Evolutionary conservation across 2,113 vertebrate genomes (phyloP).

Genomic region (Poeciliopsis prolifica): DNA sequence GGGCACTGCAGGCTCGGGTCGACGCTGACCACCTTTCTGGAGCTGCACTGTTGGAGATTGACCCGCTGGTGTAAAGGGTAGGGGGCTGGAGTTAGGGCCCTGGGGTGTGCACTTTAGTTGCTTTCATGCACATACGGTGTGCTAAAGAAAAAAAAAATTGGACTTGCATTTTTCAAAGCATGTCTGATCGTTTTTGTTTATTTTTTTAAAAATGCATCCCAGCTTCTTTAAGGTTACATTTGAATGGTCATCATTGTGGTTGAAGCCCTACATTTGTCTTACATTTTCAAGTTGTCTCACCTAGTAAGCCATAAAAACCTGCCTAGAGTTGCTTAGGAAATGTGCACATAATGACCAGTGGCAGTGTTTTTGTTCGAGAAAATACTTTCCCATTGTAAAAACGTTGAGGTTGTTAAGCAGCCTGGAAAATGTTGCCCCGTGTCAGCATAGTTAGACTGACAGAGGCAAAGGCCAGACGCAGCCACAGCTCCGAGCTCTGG

Average conservation of each 20-base stretch:
- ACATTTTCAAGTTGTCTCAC: conserved; percentile 6
- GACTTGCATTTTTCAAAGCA: conserved; percentile 34
- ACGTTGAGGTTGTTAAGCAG: conserved; percentile 46
- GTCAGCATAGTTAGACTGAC: conserved; percentile 48
- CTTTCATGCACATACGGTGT: conserved; percentile 48
- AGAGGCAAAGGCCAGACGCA: conserved; percentile 52
- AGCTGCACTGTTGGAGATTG: conserved; percentile 40
- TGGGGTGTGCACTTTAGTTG: conserved; percentile 39
- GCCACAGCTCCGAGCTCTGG: conserved; percentile 29
- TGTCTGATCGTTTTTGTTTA: conserved; percentile 6
- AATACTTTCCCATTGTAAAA: conserved; percentile 70
- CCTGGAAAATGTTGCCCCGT: conserved; percentile 62
- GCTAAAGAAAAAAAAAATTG: conserved; percentile 34
- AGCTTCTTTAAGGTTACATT: neutral
- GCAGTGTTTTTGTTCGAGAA: conserved; percentile 50
- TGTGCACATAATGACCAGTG: conserved; percentile 46
- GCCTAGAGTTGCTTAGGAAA: conserved; percentile 47
- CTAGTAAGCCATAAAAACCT: conserved; percentile 29
- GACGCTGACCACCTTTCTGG: conserved; percentile 53
- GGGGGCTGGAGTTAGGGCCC: conserved; percentile 35
- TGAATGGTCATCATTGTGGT: neutral
- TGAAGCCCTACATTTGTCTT: neutral
- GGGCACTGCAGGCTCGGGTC: conserved; percentile 37
- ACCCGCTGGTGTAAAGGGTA: conserved; percentile 30
- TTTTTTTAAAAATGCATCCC: neutral